A percentile compares a stretch with the other conserved stretches of the same genome.
phyloP scores from a whole-genome alignment of 2,888 invertebrate species.

The Drosophila limbata region DNA sequence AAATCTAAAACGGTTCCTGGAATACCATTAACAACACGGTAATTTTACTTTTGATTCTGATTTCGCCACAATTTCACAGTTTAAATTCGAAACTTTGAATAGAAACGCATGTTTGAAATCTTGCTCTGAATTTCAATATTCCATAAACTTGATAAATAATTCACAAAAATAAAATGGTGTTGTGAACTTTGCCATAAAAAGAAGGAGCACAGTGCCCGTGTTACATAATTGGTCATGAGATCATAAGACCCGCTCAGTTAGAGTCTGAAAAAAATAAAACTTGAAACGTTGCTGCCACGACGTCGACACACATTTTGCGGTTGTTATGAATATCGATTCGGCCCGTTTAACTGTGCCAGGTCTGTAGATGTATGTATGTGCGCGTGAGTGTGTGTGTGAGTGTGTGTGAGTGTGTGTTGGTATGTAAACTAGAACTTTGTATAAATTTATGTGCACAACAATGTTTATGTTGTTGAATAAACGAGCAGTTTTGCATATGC shows the following conservation, averaged over 20 bases:
- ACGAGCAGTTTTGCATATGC: slow-evolving; percentile 78
- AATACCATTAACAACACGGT: too few species aligned
- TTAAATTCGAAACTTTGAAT: too few species aligned
- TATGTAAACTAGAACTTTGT: slow-evolving; percentile 79
- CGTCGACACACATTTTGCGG: slow-evolving; percentile 76
- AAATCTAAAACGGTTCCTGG: too few species aligned
- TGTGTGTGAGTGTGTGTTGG: slow-evolving; percentile 30
- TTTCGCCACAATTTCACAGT: neutral
- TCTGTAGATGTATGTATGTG: slow-evolving; percentile 4
- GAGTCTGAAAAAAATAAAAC: slow-evolving; percentile 13
- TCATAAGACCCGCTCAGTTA: neutral
- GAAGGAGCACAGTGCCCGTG: neutral
- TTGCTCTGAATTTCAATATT: neutral
- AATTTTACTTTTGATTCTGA: neutral
- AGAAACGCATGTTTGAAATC: neutral
- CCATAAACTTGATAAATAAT: too few species aligned
- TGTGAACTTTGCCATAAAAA: too few species aligned
- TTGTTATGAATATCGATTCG: slow-evolving; percentile 78
- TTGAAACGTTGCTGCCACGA: slow-evolving; percentile 38
- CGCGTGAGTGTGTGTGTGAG: slow-evolving; percentile 18
- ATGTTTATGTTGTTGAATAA: slow-evolving; percentile 81
- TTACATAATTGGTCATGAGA: neutral
- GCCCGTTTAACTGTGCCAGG: slow-evolving; percentile 72
- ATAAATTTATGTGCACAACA: slow-evolving; percentile 80
- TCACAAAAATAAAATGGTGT: too few species aligned